Evolutionary conservation across 2,888 invertebrate genomes (phyloP), one percentile per base, ranked within the genome.

Genomic region (Ennomos fuscantarius): DNA sequence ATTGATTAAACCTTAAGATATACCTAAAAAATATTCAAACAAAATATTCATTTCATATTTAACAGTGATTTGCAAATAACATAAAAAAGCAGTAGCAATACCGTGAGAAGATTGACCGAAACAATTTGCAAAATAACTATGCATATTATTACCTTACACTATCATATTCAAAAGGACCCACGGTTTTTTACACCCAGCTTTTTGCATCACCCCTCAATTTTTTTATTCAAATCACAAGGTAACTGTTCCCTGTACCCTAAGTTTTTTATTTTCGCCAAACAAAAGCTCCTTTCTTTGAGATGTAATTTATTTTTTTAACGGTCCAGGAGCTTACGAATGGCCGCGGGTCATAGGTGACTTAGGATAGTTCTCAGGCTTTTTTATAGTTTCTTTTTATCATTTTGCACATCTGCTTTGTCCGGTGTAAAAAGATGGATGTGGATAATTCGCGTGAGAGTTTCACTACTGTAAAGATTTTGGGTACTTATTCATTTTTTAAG

Each of bases 301-400:
- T 79, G 78, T 81, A 81, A 74, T 87, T 86, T 85, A 84, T 86
- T 87, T 87, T 85, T 87, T 84, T 81, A 86, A 86, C 83, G 84
- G 88, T 86, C 86, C 82, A 82, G 65, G 74, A 62, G 45, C 59
- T 61, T 60, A 70, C 66, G 67, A 79, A 79, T 88, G 74, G 86
- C 90, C 92, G 60, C 68, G 88, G 92, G 92, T 92, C 92, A 92
- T 87, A 90, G 91, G 86, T 89, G 84, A 89, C 73, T 78, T 78
- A 78, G 72, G 75, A 81, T 77, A 78, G 81, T 90, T 92, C 90
- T 87, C 90, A 91, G 78, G 84, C 63, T 72, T 76, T 85, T 86
- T 88, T 87, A 80, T 79, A 68, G 76, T 70, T 77, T 79, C 74
- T 80, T 73, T 24, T 81, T 85, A 82, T 86, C 79, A 74, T 70